Evolutionary conservation across 2,888 invertebrate species (phyloP), one percentile per base, ranked within the genome.

Genomic region (Phaonia tiefii): DNA sequence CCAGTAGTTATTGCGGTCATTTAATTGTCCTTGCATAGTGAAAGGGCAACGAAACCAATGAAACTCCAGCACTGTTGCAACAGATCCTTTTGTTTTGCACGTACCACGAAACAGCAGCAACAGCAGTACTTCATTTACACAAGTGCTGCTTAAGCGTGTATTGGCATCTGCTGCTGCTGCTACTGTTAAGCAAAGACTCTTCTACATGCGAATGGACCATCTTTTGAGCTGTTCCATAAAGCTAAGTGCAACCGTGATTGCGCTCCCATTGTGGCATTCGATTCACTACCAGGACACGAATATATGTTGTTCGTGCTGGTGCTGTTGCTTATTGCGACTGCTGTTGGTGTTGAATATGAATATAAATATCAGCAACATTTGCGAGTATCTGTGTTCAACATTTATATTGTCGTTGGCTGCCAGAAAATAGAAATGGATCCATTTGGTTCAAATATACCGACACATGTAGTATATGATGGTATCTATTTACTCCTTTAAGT

Each of bases 61-160:
- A 51, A 11, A 25, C 54, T 15, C 20, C 20, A 17, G 20, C 22
- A 22, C 13, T 2, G 54, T 54, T 11, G 54, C 54, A 54, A 25
- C 54, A 54, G 25, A 11, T 54, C 25, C 54, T 54, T 13, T 8
- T 13, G 22, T 51, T 17, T 22, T 20, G 51, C 20, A 7, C 31
- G 3, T n/a, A 5, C 31, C 31, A 31, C 3, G 22, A 13, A 22
- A 22, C 15, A 39, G 26, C 31, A 58, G 31, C 20, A 31, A 8
- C 22, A 66, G 56, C 1, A 56, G 51, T 17, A 46, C 39, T 71
- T 71, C 46, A 71, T 76, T 58, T 31, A 25, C 22, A 66, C n/a
- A 76, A 76, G 56, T 56, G 17, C 54, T 66, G 56, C 76, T 71
- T 58, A 66, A 76, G 56, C 65, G 76, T 71, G 54, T 76, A 66